These are phyloP conservation scores for Sebastes itinus DNA, from an alignment of 2,797 vertebrate species.

Conservation along the genomic window DNA sequence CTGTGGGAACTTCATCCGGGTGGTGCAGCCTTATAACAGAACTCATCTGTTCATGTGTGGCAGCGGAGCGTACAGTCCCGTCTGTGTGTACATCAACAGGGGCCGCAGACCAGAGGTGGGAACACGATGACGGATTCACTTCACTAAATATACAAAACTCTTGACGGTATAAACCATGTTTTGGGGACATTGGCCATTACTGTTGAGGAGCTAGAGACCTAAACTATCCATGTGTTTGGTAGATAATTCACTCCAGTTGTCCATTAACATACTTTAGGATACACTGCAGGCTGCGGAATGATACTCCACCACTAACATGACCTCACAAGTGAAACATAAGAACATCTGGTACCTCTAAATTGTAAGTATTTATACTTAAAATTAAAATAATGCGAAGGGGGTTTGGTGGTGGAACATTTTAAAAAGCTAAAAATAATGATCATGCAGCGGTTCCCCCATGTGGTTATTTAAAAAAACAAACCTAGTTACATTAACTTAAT, in stretches of 20 bases:
- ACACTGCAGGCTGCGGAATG: background rate
- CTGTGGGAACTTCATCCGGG: slow-evolving; percentile 96
- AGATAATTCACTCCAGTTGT: background rate
- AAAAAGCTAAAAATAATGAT: background rate
- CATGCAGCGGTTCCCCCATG: background rate
- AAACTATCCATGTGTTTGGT: background rate
- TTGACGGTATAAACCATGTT: background rate
- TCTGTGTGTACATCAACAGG: slow-evolving; percentile 93
- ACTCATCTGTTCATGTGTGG: slow-evolving; percentile 97
- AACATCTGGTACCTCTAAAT: background rate
- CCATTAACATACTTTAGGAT: background rate
- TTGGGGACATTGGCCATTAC: background rate
- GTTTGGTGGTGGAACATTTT: background rate
- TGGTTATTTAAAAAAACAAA: background rate
- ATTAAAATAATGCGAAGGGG: background rate
- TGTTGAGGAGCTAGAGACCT: background rate
- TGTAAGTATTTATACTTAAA: background rate
- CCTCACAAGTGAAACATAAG: background rate
- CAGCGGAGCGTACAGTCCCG: slow-evolving; percentile 95
- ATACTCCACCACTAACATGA: background rate
- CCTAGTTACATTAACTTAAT: background rate
- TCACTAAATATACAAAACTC: slow-evolving; percentile 24
- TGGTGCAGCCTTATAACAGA: slow-evolving; percentile 94
- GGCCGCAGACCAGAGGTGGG: slow-evolving; percentile 93
- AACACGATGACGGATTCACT: background rate